phyloP scores from a whole-genome alignment of 2,888 invertebrate genomes.

The Schizotus pectinicornis region DNA sequence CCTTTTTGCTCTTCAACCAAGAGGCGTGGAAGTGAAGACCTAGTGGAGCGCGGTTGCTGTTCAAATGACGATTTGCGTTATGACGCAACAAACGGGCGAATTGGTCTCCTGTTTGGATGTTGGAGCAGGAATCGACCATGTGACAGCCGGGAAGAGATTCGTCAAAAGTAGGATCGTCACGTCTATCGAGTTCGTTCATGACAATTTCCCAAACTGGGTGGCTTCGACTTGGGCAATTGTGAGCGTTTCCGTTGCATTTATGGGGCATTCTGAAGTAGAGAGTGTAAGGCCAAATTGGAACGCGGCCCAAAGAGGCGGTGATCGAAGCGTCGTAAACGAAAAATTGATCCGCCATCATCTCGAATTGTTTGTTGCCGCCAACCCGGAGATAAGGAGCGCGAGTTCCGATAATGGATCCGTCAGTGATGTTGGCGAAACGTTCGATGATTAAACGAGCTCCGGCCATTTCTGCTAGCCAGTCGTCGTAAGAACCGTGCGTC shows the following conservation, averaged over 20 bases:
- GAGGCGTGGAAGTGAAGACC: constrained; percentile 94
- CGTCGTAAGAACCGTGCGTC: constrained; percentile 85
- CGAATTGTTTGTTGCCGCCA: constrained; percentile 93
- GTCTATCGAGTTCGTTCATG: constrained; percentile 92
- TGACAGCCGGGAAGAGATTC: constrained; percentile 93
- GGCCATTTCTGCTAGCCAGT: constrained; percentile 95
- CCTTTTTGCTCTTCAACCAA: constrained; percentile 93
- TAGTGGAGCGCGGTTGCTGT: constrained; percentile 90
- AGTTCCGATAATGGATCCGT: constrained; percentile 87
- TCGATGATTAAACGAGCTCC: constrained; percentile 86
- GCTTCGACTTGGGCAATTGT: constrained; percentile 88
- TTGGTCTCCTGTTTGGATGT: constrained; percentile 89
- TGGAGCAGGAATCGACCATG: constrained; percentile 93
- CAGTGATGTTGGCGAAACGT: constrained; percentile 90
- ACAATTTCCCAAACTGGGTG: constrained; percentile 98
- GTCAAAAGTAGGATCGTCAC: constrained; percentile 93
- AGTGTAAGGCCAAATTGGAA: constrained; percentile 97
- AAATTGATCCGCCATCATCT: constrained; percentile 96
- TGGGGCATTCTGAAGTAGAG: constrained; percentile 96
- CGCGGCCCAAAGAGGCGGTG: constrained; percentile 85
- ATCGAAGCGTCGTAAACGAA: constrained; percentile 95
- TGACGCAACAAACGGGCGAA: constrained; percentile 88
- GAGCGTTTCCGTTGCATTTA: constrained; percentile 92
- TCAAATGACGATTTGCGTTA: constrained; percentile 94
- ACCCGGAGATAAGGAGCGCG: constrained; percentile 89